Percentiles rank a stretch among this genome's conserved stretches.
Evolutionary conservation across 1,140 invertebrate genomes (phyloP).

Genomic region (Leptopilina clavipes): DNA sequence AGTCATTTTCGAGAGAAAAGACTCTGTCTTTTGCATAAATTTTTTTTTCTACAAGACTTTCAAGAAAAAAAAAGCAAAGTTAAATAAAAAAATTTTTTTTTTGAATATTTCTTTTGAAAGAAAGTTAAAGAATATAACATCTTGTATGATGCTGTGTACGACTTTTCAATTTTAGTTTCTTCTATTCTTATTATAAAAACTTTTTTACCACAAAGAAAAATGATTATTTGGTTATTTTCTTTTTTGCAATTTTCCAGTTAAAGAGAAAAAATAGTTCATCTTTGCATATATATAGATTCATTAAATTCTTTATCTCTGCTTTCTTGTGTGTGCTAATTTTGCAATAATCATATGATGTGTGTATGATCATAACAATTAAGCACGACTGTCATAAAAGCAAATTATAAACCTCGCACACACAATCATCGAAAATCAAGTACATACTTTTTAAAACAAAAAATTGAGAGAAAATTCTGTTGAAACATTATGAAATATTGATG

Average conservation of each 20-base stretch:
- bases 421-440: background rate
- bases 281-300: background rate
- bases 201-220: too few species aligned
- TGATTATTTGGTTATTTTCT: too few species aligned
- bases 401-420: background rate
- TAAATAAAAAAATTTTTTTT: too few species aligned
- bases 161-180: too few species aligned
- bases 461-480: background rate
- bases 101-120: too few species aligned
- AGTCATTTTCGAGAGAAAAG: slow-evolving; percentile 5
- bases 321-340: background rate
- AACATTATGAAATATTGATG: background rate
- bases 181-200: too few species aligned
- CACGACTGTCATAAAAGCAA: background rate
- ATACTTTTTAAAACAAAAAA: slow-evolving; percentile 6
- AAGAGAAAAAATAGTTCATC: too few species aligned
- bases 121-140: too few species aligned
- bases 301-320: background rate
- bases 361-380: background rate
- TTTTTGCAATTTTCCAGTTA: too few species aligned
- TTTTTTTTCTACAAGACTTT: background rate
- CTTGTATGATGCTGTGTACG: too few species aligned
- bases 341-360: slow-evolving; percentile 22
- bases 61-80: background rate
- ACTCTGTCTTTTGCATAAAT: slow-evolving; percentile 20